Evolutionary conservation across 2,888 invertebrate genomes (phyloP), one percentile per base, ranked within the genome.

Genomic region (Melitaea athalia): DNA sequence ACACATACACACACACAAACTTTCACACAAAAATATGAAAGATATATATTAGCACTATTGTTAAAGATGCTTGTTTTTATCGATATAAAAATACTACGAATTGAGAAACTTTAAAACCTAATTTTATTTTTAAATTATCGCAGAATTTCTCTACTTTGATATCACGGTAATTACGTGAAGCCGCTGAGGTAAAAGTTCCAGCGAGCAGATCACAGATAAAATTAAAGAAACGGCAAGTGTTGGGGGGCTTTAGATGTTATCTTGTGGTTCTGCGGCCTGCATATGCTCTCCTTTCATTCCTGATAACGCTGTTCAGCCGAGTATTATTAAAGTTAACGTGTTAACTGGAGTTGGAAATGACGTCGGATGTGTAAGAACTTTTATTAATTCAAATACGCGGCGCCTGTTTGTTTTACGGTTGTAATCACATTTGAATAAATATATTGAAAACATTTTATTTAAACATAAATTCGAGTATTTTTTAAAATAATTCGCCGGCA

Each of bases 121-220:
- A 53, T 24, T 31, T 31, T 12, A 53, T 14, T 53, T 31, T 14
- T 31, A 11, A 24, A 49, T 14, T 53, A 53, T 53, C 53, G 2
- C 7, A 14, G 31, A 53, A 31, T 53, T 53, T 31, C 14, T 53
- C 12, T 31, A 14, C 53, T 53, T 33, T 53, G 53, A 53, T 53
- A 53, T 31, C 53, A n/a, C 7, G 53, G 31, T 53, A 53, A 53
- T 53, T 53, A 53, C 53, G 53, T 14, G 31, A 53, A 33, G 52
- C 52, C 17, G 17, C 14, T 33, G 53, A 53, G 12, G 33, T 53
- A 33, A 33, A 53, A 53, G 53, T 53, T 31, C 33, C 31, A 10
- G 50, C 15, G 50, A 53, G 53, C 52, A 24, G 53, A 53, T 53
- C 53, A 3, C 31, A 53, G 53, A 53, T 53, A 53, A 53, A 53